Evolutionary conservation across 1,140 invertebrate species (phyloP).

Genomic region (Trichonephila clavipes): DNA sequence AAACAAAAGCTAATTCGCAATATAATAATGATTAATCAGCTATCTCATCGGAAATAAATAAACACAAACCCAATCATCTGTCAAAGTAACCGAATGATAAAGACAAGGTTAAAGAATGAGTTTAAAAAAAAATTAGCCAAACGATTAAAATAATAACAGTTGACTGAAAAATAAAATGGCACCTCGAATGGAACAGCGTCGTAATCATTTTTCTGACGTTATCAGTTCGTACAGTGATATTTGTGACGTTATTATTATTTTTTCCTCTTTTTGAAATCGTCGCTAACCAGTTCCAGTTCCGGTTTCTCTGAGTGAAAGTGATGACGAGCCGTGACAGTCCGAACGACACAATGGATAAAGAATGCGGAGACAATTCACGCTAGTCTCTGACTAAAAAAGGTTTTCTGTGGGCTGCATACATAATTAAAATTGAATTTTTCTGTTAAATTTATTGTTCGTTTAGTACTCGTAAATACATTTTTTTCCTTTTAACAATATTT

Average conservation of each 20-base stretch:
- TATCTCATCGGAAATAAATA: too few relatives aligned
- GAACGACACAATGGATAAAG: conserved; percentile 1
- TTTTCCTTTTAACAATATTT: too few relatives aligned
- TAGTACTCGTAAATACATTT: not conserved
- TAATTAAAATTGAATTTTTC: not conserved
- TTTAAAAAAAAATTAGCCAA: not conserved
- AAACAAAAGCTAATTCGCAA: too few relatives aligned
- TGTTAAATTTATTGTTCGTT: not conserved
- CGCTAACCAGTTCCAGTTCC: not conserved
- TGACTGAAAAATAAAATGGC: not conserved
- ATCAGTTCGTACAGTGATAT: not conserved
- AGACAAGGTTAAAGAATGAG: too few relatives aligned
- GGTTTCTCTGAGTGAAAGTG: conserved; percentile 11
- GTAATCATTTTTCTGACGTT: conserved; percentile 5
- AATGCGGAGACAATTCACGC: conserved; percentile 26
- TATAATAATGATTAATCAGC: too few relatives aligned
- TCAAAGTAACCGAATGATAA: too few relatives aligned
- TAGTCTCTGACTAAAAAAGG: not conserved
- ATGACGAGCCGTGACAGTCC: conserved; percentile 3
- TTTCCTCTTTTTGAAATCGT: not conserved
- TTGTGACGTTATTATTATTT: not conserved
- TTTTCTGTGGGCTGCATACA: not conserved
- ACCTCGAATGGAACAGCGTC: not conserved
- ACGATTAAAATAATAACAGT: conserved; percentile 5
- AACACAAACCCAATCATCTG: too few relatives aligned